A percentile compares a stretch with the other conserved stretches of the same genome.
Conservation (phyloP, 1,140 invertebrate species). For the Dysdera silvatica region DNA sequence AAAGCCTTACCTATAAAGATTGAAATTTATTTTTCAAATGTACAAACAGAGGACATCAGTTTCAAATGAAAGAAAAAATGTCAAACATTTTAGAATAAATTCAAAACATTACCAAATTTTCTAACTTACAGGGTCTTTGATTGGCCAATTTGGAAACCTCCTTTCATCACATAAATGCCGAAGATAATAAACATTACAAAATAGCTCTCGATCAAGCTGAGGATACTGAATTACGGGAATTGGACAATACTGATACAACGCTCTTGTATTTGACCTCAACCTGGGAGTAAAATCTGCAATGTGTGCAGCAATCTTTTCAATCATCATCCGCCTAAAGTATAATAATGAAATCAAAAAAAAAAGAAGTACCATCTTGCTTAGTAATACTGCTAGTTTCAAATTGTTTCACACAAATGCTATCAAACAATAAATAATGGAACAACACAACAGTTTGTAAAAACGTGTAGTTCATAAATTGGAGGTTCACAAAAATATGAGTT, state of each 20-base stretch:
- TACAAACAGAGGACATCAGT: too few relatives aligned
- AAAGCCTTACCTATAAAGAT: constrained; percentile 53
- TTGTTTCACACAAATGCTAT: too few relatives aligned
- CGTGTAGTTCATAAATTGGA: too few relatives aligned
- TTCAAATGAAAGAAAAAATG: not conserved
- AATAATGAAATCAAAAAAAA: constrained; percentile 22
- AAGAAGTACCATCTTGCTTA: constrained; percentile 12
- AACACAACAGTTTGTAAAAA: too few relatives aligned
- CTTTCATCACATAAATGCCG: constrained; percentile 81
- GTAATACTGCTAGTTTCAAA: constrained; percentile 18
- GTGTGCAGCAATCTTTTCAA: constrained; percentile 92
- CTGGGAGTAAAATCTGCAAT: constrained; percentile 94
- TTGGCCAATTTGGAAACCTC: constrained; percentile 93
- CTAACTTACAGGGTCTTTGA: constrained; percentile 77
- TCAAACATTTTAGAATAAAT: not conserved
- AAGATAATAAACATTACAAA: constrained; percentile 98
- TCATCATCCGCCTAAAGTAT: constrained; percentile 68
- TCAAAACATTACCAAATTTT: not conserved
- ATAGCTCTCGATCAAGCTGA: constrained; percentile 90
- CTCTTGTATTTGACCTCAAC: constrained; percentile 83
- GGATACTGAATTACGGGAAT: constrained; percentile 93
- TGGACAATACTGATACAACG: constrained; percentile 92
- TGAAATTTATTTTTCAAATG: too few relatives aligned
- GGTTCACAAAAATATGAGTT: too few relatives aligned
- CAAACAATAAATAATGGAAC: too few relatives aligned